Percentiles rank a stretch among this genome's conserved stretches.
phyloP scores from a whole-genome alignment of 1,140 invertebrate species.

The Drosophila truncata region DNA sequence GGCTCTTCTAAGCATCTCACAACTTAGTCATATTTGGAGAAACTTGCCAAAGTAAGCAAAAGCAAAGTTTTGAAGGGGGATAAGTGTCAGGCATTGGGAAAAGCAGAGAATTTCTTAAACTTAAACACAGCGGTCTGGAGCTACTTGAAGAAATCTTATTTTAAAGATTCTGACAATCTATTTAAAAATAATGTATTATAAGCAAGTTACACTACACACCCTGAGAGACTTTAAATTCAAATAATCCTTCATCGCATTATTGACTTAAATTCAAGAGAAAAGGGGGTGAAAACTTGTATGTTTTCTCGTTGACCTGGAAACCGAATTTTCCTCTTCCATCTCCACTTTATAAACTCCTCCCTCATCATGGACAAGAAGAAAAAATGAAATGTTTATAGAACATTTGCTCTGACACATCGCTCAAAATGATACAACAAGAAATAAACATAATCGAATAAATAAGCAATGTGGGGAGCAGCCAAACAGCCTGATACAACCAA shows the following conservation, averaged over 20 bases:
- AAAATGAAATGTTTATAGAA: constrained; percentile 53
- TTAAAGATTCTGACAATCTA: neutral
- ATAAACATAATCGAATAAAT: constrained; percentile 82
- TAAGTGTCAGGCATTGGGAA: constrained; percentile 3
- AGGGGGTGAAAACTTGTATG: neutral
- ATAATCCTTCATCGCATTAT: constrained; percentile 12
- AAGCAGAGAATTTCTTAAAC: neutral
- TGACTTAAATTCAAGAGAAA: constrained; percentile 2
- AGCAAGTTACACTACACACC: neutral
- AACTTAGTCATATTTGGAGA: constrained; percentile 40
- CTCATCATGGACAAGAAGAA: neutral
- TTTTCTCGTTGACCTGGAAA: constrained; percentile 36
- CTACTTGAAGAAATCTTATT: constrained; percentile 3
- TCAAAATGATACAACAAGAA: constrained; percentile 58
- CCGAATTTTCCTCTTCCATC: neutral
- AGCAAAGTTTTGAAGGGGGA: constrained; percentile 31
- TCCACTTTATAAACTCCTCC: constrained; percentile 5
- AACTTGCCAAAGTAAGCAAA: constrained; percentile 33
- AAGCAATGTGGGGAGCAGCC: constrained; percentile 49
- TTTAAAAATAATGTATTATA: neutral
- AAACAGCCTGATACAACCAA: constrained; percentile 47
- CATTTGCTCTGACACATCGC: constrained; percentile 46
- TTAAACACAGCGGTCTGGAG: neutral
- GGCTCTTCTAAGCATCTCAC: constrained; percentile 25
- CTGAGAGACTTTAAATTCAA: neutral